Conservation (phyloP, 2,888 invertebrate species). For the Ramazzottius varieornatus region DNA sequence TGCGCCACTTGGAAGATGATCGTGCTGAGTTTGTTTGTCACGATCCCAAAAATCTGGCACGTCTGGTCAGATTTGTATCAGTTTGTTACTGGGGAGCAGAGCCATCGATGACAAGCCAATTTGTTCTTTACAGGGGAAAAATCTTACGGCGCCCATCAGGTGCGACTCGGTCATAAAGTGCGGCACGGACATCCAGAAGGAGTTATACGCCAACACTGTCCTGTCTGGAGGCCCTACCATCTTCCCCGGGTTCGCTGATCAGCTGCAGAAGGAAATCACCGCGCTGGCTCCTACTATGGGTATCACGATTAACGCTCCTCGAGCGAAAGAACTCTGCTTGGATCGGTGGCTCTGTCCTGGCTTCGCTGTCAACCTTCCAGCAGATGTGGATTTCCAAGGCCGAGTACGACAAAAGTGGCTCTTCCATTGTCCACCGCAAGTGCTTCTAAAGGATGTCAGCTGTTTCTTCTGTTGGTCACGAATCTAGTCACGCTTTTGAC, state of each 20-base stretch:
- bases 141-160: no score
- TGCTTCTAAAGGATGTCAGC: conserved; percentile 66
- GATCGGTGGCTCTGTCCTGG: conserved; percentile 91
- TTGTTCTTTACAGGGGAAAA: no score
- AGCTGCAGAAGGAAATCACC: conserved; percentile 91
- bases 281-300: conserved; percentile 43
- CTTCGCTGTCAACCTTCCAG: no score
- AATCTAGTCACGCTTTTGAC: no score
- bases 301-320: conserved; percentile 55
- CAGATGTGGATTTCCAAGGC: conserved; percentile 91
- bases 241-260: conserved; percentile 86
- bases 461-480: no score
- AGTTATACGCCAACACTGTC: conserved; percentile 24
- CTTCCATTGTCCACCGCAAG: conserved; percentile 81
- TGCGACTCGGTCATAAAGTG: conserved; percentile 87
- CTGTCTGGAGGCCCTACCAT: conserved; percentile 79
- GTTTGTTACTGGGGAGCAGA: no score
- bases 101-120: no score
- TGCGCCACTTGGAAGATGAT: no score
- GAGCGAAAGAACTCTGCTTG: conserved; percentile 92
- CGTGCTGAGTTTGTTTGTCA: no score
- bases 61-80: no score
- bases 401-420: conserved; percentile 86
- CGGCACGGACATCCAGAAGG: conserved; percentile 56
- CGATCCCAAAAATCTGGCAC: no score